Evolutionary conservation across 2,113 vertebrate genomes (phyloP), one percentile per base, ranked within the genome.

Genomic region (Rhadina sibilatrix): DNA sequence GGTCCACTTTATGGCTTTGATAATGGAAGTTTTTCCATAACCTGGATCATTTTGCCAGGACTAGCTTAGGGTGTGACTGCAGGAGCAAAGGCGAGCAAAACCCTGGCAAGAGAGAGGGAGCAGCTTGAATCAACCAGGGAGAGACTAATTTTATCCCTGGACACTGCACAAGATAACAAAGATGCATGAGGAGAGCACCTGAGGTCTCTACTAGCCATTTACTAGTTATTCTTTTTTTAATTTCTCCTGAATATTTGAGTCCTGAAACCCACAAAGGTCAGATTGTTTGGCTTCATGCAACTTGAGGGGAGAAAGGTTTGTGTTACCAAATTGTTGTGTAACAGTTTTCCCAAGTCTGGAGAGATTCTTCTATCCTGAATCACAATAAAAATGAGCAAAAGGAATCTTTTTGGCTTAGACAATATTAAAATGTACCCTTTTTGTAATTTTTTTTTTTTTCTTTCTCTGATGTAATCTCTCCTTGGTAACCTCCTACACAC

Each of bases 401-500:
- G 37, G 15, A 64, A 49, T 65, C 12, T 33, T 87, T 92, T 18
- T 57, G 42, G 38, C 31, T 93, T 50, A 66, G 59, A 83, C 46
- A 93, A 85, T 79, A 91, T 79, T 40, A 87, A 95, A 85, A 78
- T 30, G 37, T 53, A 91, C 20, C 15, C 46, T 84, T 92, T 89
- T 30, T 52, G 20, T 49, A 27, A 19, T 47, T 37, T n/a, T 44
- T 38, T 38, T 38, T 38, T n/a, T 33, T 13, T 1, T 9, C 75
- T 75, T 9, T 13, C 50, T 12, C 46, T 3, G 9, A 82, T 27
- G 81, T 90, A 71, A 63, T 87, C 82, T 91, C 71, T 93, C 91
- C 74, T 95, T 89, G 63, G 83, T 85, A 93, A 95, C 81, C 87
- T 93, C 95, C 93, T 61, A 96, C 93, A 86, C 37, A 24, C 59